Evolutionary conservation across 2,797 vertebrate species (phyloP).

Genomic region (Eremophila alpestris): DNA sequence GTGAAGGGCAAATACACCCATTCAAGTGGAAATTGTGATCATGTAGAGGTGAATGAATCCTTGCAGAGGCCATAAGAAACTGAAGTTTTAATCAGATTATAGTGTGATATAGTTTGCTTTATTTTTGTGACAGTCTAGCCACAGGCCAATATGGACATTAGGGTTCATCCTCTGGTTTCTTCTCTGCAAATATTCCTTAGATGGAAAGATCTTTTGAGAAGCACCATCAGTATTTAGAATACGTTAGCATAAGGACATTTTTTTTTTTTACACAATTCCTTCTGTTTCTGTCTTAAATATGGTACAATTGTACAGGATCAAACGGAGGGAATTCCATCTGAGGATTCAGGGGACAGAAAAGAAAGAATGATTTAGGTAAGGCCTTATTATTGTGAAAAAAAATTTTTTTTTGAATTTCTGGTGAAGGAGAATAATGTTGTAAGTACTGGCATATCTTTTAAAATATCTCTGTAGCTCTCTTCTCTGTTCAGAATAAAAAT

Average conservation of each 20-base stretch:
- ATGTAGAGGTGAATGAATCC: not conserved
- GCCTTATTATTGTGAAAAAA: not conserved
- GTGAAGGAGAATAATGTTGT: not conserved
- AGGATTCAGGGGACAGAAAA: not conserved
- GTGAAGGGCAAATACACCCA: not conserved
- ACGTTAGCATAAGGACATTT: not conserved
- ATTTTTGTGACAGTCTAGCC: not conserved
- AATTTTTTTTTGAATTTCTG: not conserved
- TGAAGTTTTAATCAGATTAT: not conserved
- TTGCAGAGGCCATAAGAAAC: not conserved
- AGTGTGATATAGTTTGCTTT: not conserved
- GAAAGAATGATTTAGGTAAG: not conserved
- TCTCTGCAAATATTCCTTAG: not conserved
- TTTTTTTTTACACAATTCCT: not conserved
- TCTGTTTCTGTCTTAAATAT: not conserved
- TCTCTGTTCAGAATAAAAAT: not conserved
- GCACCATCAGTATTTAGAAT: not conserved
- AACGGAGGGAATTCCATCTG: not conserved
- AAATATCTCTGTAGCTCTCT: not conserved
- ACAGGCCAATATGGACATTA: not conserved
- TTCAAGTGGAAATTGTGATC: not conserved
- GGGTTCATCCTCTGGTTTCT: not conserved
- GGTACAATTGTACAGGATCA: not conserved
- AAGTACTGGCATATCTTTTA: not conserved
- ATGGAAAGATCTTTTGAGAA: not conserved